phyloP scores from a whole-genome alignment of 2,113 vertebrate genomes.

The Campylorhamphus procurvoides region DNA sequence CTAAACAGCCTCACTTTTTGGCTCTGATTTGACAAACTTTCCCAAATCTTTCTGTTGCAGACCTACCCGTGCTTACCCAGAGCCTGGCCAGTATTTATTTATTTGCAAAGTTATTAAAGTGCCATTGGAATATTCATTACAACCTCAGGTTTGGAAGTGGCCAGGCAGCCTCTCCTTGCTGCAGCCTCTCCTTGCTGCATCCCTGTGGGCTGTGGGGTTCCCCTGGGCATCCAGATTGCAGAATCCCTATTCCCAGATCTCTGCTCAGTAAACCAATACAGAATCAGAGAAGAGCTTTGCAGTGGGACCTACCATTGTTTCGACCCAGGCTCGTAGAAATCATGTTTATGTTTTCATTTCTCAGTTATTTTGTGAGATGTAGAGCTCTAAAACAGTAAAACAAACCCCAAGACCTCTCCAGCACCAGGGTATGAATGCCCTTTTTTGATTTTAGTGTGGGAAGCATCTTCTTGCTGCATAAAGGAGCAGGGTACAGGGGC shows the following conservation, averaged over 20 bases:
- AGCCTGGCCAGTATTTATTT: not conserved
- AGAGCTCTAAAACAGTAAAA: not conserved
- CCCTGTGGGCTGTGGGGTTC: not conserved
- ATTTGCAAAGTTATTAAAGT: not conserved
- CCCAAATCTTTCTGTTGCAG: not conserved
- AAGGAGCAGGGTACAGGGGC: not conserved
- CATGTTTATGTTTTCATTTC: not conserved
- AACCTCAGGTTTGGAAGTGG: not conserved
- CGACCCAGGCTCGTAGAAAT: accelerated
- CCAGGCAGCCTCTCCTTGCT: not conserved
- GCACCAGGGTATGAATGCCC: not conserved
- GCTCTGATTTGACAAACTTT: not conserved
- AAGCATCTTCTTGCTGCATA: not conserved
- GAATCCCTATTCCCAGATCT: not conserved
- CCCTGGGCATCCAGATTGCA: not conserved
- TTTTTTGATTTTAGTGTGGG: not conserved
- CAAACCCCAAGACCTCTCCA: not conserved
- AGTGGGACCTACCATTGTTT: not conserved
- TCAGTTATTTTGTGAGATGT: not conserved
- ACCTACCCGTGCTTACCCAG: not conserved
- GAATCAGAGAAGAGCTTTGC: not conserved
- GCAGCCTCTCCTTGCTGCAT: not conserved
- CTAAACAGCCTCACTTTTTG: not conserved
- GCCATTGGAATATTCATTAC: not conserved
- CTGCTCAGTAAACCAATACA: not conserved